Conservation (phyloP, 2,888 invertebrate species). For the Cheilosia scutellata region DNA sequence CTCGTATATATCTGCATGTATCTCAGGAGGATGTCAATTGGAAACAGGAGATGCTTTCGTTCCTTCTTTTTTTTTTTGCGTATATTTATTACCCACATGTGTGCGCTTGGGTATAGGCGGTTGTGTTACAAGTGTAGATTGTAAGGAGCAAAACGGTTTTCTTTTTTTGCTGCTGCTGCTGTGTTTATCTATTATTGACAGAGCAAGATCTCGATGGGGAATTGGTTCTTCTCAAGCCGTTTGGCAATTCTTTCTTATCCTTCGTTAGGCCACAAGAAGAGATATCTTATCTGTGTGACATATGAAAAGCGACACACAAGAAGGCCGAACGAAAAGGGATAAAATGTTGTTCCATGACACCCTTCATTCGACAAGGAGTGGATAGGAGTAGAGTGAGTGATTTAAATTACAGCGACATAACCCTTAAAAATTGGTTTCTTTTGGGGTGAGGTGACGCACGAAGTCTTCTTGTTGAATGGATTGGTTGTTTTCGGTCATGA, state of each 20-base stretch:
- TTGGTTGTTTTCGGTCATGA: conserved; percentile 61
- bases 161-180: not conserved
- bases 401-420: conserved; percentile 72
- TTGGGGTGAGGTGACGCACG: conserved; percentile 5
- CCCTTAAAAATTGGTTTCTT: conserved; percentile 51
- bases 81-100: conserved; percentile 73
- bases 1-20: not conserved
- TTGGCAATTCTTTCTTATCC: conserved; percentile 44
- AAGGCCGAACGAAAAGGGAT: conserved; percentile 7
- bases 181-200: conserved; percentile 68
- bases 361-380: not conserved
- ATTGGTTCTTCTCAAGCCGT: conserved; percentile 36
- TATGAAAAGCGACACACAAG: conserved; percentile 21
- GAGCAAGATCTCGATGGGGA: conserved; percentile 25
- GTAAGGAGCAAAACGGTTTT: conserved; percentile 28
- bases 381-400: conserved; percentile 49
- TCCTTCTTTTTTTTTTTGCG: conserved; percentile 27
- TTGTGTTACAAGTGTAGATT: conserved; percentile 59
- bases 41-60: conserved; percentile 56
- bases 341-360: conserved; percentile 56
- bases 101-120: conserved; percentile 45
- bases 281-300: conserved; percentile 44
- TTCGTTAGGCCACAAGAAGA: conserved; percentile 51
- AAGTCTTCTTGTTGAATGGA: conserved; percentile 27
- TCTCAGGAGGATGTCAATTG: conserved; percentile 68